A percentile compares a stretch with the other conserved stretches of the same genome.
Conservation (phyloP, 2,888 invertebrate species). For the Hermaeophaga mercurialis region DNA sequence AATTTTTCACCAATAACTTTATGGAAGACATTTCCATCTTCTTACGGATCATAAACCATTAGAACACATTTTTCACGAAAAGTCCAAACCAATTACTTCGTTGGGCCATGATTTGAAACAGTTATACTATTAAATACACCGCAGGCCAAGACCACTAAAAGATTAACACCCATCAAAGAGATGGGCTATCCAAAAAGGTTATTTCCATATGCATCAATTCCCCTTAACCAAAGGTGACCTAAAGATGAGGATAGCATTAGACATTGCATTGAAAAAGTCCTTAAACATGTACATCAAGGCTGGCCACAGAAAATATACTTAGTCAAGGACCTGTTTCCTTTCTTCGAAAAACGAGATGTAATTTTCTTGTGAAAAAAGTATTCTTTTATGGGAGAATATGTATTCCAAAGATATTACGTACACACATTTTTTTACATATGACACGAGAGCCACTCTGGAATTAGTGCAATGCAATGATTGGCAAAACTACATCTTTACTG, state of each 20-base stretch:
- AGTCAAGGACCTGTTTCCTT: conserved; percentile 21
- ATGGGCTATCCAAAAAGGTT: too few species aligned
- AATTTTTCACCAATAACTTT: conserved; percentile 25
- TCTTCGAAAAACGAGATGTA: conserved; percentile 37
- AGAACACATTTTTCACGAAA: conserved; percentile 23
- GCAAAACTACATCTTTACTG: conserved; percentile 36
- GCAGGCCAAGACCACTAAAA: too few species aligned
- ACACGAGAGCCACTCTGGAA: too few species aligned
- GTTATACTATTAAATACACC: not conserved
- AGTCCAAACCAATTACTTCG: conserved; percentile 24
- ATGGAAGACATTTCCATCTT: conserved; percentile 20
- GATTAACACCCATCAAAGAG: too few species aligned
- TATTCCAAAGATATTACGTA: conserved; percentile 14
- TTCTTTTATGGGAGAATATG: conserved; percentile 33
- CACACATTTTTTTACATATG: conserved; percentile 33
- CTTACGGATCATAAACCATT: conserved; percentile 28
- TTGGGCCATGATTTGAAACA: conserved; percentile 18
- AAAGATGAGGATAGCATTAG: not conserved
- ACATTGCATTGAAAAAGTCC: not conserved
- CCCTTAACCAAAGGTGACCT: not conserved
- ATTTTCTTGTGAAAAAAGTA: conserved; percentile 30
- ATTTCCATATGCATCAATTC: too few species aligned
- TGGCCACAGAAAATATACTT: conserved; percentile 24
- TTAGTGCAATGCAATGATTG: conserved; percentile 35
- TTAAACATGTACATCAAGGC: conserved; percentile 5